These are phyloP conservation scores for Hypsibius dujardini DNA, from an alignment of 1,140 invertebrate species.

Conservation along the genomic window DNA sequence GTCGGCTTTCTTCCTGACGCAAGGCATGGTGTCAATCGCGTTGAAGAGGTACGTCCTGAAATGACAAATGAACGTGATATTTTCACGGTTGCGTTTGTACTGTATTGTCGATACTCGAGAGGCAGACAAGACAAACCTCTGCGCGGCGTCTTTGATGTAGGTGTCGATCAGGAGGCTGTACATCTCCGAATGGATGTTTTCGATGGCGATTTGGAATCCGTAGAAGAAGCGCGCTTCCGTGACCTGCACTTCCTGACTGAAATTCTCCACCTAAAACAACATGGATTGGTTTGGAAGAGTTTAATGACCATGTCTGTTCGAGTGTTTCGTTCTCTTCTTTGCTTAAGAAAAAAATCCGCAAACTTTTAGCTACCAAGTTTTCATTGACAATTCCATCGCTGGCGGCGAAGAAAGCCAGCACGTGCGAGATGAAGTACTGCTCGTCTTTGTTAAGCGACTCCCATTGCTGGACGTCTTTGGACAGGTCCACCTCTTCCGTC, in stretches of 20 bases:
- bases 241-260: constrained; percentile 89
- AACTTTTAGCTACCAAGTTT: constrained; percentile 50
- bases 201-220: constrained; percentile 97
- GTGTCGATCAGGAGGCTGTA: constrained; percentile 95
- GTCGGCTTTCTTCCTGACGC: constrained; percentile 89
- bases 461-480: constrained; percentile 77
- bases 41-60: constrained; percentile 76
- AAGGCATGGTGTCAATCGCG: constrained; percentile 88
- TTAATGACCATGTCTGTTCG: no score
- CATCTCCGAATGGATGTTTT: constrained; percentile 99
- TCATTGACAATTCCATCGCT: constrained; percentile 99
- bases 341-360: constrained; percentile 10
- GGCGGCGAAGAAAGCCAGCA: constrained; percentile 95
- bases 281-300: background rate
- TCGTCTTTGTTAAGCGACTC: constrained; percentile 61
- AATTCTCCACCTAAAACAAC: constrained; percentile 54
- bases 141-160: constrained; percentile 65
- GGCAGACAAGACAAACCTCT: constrained; percentile 43
- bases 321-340: no score
- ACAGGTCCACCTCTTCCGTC: constrained; percentile 81
- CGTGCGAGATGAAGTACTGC: constrained; percentile 83
- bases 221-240: constrained; percentile 96
- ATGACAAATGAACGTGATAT: constrained; percentile 19
- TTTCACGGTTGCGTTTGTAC: background rate
- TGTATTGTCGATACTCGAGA: constrained; percentile 18